Evolutionary conservation across 2,888 invertebrate species (phyloP).

Genomic region (Dysmachus trigonus): DNA sequence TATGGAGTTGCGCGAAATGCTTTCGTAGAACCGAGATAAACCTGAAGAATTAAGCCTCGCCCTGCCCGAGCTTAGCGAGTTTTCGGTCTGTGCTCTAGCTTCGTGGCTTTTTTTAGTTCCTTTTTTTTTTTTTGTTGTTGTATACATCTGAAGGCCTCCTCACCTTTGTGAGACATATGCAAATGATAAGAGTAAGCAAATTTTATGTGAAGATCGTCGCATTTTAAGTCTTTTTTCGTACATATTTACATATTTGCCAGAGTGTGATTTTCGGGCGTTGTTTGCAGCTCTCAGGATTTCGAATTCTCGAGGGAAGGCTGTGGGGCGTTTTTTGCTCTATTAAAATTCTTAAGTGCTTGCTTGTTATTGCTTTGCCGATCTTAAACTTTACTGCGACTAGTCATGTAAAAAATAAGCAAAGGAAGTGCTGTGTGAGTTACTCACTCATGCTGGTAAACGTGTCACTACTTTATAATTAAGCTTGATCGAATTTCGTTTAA

Average conservation of each 20-base stretch:
- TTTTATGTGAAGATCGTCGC: neutral
- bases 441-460: neutral
- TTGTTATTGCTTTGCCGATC: neutral
- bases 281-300: neutral
- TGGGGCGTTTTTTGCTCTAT: neutral
- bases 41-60: conserved; percentile 2
- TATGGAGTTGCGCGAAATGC: conserved; percentile 2
- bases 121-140: neutral
- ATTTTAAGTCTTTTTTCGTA: neutral
- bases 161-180: neutral
- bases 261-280: neutral
- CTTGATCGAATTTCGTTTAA: neutral
- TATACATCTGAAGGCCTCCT: neutral
- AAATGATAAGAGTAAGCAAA: neutral
- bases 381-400: neutral
- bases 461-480: neutral
- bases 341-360: neutral
- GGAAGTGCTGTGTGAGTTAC: neutral
- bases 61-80: neutral
- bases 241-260: neutral
- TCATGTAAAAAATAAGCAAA: neutral
- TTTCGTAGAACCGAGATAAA: neutral
- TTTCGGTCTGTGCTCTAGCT: neutral
- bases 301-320: neutral
- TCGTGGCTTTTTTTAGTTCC: neutral